Evolutionary conservation across 2,888 invertebrate species (phyloP).

Genomic region (Tenthredo livida): DNA sequence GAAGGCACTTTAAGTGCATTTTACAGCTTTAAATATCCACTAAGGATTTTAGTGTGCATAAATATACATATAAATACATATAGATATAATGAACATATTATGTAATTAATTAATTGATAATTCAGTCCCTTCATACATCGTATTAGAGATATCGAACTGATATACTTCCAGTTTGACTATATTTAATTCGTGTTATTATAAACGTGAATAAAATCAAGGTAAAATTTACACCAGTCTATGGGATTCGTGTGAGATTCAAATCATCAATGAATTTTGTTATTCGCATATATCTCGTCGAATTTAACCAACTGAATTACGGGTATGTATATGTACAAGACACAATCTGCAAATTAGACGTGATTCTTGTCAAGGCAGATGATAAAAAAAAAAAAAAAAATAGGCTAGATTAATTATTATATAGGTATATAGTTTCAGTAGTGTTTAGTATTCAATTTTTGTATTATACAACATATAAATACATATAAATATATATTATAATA

Average conservation of each 20-base stretch:
- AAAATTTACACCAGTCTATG: not conserved
- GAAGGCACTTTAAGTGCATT: conserved; percentile 28
- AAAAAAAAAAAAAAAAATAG: not conserved
- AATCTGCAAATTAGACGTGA: not conserved
- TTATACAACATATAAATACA: conserved; percentile 51
- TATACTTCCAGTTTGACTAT: not conserved
- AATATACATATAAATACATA: not conserved
- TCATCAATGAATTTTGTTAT: not conserved
- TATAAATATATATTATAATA: not conserved
- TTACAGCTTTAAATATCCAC: conserved; percentile 44
- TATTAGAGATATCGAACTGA: not conserved
- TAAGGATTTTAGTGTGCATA: conserved; percentile 20
- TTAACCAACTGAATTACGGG: not conserved
- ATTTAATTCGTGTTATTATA: not conserved
- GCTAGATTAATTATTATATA: not conserved
- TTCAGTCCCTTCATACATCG: not conserved
- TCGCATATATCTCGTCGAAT: not conserved
- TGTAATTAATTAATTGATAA: conserved; percentile 14
- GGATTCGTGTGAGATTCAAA: not conserved
- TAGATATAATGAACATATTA: not conserved
- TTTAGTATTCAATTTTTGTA: conserved; percentile 55
- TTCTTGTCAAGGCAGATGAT: not conserved
- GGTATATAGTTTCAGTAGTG: conserved; percentile 19
- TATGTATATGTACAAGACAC: not conserved
- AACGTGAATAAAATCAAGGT: not conserved